These are phyloP conservation scores for Propsilocerus akamusi DNA, from an alignment of 1,140 invertebrate genomes.

Conservation along the genomic window DNA sequence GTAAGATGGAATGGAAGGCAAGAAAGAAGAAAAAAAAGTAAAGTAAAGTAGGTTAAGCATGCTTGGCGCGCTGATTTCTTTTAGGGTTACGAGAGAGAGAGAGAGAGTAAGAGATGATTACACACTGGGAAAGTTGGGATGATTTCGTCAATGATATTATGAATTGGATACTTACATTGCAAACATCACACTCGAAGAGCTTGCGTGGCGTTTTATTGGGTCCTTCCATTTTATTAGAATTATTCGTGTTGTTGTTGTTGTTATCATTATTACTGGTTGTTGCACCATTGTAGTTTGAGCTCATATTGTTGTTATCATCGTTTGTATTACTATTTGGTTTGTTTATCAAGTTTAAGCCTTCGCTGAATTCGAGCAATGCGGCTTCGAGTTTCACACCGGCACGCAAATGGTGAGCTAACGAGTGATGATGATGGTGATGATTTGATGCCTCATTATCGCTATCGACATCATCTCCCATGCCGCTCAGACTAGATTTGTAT, in stretches of 20 bases:
- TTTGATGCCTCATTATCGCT: background rate
- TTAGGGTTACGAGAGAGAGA: too few relatives aligned
- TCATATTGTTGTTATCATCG: slow-evolving; percentile 1
- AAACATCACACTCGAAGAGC: slow-evolving; percentile 83
- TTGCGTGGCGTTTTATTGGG: slow-evolving; percentile 28
- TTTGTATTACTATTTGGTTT: slow-evolving; percentile 4
- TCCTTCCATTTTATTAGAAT: background rate
- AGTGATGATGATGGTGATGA: slow-evolving; percentile 1
- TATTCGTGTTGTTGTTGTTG: background rate
- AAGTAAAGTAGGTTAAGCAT: slow-evolving; percentile 2
- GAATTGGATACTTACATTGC: slow-evolving; percentile 38
- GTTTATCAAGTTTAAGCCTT: slow-evolving; percentile 1
- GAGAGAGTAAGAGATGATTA: too few relatives aligned
- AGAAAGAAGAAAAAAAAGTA: too few relatives aligned
- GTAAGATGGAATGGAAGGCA: too few relatives aligned
- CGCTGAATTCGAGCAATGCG: background rate
- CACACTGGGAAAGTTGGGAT: too few relatives aligned
- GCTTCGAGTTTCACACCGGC: background rate
- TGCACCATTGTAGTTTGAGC: background rate
- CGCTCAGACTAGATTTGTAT: background rate
- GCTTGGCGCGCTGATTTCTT: slow-evolving; percentile 1
- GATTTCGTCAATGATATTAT: too few relatives aligned
- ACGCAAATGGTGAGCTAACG: background rate
- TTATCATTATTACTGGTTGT: slow-evolving; percentile 2
- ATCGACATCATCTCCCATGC: background rate